These are phyloP conservation scores for Furnarius figulus DNA, from an alignment of 2,113 vertebrate species.

Conservation along the genomic window DNA sequence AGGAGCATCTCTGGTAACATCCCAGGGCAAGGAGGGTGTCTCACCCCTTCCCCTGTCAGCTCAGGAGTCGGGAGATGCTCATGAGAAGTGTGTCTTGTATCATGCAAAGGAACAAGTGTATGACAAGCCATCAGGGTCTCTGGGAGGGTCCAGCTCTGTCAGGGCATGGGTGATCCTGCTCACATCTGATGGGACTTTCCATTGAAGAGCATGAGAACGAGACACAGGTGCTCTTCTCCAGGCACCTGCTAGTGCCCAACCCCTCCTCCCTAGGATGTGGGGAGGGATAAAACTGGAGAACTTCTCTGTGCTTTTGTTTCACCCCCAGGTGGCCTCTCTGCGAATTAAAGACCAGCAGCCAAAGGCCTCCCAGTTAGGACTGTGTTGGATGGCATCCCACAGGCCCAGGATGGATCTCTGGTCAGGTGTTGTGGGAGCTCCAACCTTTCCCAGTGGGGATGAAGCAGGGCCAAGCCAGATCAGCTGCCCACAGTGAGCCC, in stretches of 20 bases:
- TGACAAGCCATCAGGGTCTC: too few relatives aligned
- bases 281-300: background rate
- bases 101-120: rapidly evolving
- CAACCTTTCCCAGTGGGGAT: rapidly evolving
- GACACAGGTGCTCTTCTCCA: background rate
- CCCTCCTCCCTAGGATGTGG: background rate
- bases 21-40: background rate
- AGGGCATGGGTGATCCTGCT: background rate
- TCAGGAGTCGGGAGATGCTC: background rate
- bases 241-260: background rate
- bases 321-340: background rate
- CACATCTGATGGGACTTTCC: background rate
- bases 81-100: rapidly evolving
- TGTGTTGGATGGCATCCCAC: background rate
- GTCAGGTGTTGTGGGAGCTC: background rate
- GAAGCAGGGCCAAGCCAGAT: rapidly evolving
- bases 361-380: background rate
- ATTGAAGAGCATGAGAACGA: rapidly evolving
- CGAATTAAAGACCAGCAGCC: background rate
- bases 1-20: background rate
- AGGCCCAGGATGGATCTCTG: background rate
- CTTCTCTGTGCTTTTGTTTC: background rate
- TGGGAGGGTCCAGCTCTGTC: background rate
- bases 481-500: background rate
- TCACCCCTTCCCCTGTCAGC: background rate